Evolutionary conservation across 2,888 invertebrate genomes (phyloP), one percentile per base, ranked within the genome.

Genomic region (Tupiocoris notatus): DNA sequence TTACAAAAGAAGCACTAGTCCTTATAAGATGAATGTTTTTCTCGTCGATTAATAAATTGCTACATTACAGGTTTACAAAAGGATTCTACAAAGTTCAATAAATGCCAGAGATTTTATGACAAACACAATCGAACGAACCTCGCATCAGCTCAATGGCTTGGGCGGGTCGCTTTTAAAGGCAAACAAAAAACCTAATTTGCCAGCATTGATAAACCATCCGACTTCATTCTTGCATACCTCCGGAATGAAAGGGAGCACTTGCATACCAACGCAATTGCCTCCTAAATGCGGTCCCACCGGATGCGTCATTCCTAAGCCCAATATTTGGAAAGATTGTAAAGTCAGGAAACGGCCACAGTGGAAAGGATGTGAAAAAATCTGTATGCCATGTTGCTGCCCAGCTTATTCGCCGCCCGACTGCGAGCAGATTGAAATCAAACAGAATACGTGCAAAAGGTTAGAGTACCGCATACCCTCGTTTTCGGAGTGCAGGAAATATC

Each of bases 321-420:
- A 65, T 18, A 61, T 65, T 1, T 23, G 17, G 18, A 23, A n/a
- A n/a, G 75, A 57, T 16, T 76, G 76, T 62, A 67, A 25, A 23
- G 56, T 22, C 1, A 39, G 39, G 12, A 68, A 39, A 57, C 59
- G 59, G 22, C 68, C 76, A 12, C 39, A 68, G 56, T 76, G 76
- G 76, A 62, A 61, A 23, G 76, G 76, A 6, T 76, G 76, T 20
- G 68, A 76, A 9, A 76, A 76, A 56, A 76, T 76, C 17, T 76
- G 76, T 56, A 68, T 76, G 76, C 76, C 76, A 1, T 76, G 76
- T 24, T 76, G 76, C 68, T 76, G 76, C 24, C 76, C 76, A 21
- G 62, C 76, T 9, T 22, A 12, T 7, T 54, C 24, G n/a, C 67
- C 67, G 0, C 75, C 75, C 20, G 65, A 64, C 17, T 76, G 76